A percentile compares a stretch with the other conserved stretches of the same genome.
Conservation (phyloP, 2,113 vertebrate genomes). For the Mobula birostris region DNA sequence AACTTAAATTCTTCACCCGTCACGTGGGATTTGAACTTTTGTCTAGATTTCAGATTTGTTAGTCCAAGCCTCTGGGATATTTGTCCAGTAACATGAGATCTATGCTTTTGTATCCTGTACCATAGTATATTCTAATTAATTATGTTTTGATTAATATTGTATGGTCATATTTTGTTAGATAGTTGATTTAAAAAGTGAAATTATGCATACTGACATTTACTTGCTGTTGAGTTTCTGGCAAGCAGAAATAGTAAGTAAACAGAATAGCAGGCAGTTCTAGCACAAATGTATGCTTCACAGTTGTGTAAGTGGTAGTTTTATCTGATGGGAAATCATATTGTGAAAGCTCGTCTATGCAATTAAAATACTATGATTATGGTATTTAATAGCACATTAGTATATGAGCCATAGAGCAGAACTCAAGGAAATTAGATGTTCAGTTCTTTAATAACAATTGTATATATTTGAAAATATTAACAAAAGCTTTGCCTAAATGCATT, state of each 20-base stretch:
- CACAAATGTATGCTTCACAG: neutral
- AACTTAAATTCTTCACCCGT: too few relatives aligned
- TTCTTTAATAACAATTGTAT: neutral
- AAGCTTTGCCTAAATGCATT: neutral
- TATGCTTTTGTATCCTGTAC: too few relatives aligned
- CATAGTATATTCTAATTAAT: neutral
- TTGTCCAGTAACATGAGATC: too few relatives aligned
- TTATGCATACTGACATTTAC: neutral
- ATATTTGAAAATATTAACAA: constrained; percentile 9
- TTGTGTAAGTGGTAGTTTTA: neutral
- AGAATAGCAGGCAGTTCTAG: constrained; percentile 8
- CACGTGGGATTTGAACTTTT: too few relatives aligned
- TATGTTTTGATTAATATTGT: neutral
- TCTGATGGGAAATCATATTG: neutral
- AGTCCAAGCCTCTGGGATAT: too few relatives aligned
- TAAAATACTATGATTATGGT: neutral
- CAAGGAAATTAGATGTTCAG: neutral
- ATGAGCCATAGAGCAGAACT: neutral
- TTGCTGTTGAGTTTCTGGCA: neutral
- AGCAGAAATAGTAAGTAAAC: neutral
- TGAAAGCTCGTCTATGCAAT: neutral
- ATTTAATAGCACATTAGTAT: neutral
- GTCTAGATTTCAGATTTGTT: too few relatives aligned
- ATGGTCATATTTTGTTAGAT: neutral
- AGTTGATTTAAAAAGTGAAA: neutral